phyloP scores from a whole-genome alignment of 2,113 vertebrate genomes.

The Chaenocephalus aceratus region DNA sequence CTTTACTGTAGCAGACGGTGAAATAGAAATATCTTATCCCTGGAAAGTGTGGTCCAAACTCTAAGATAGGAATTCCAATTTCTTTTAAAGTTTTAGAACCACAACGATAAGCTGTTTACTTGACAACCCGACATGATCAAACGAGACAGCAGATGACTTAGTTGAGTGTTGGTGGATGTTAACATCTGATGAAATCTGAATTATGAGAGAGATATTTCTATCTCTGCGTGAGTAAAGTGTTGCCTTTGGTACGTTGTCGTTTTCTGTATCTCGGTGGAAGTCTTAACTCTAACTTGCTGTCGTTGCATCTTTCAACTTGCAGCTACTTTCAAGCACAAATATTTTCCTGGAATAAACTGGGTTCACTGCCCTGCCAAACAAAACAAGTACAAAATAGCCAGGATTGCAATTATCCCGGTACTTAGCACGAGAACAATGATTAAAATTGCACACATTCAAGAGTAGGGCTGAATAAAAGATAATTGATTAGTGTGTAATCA shows the following conservation, averaged over 20 bases:
- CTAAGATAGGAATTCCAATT: conserved; percentile 17
- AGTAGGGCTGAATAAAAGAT: neutral
- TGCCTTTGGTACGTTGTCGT: conserved; percentile 21
- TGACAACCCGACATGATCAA: conserved; percentile 26
- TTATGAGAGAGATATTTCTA: neutral
- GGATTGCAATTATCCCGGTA: conserved; percentile 1
- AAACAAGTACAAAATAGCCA: conserved; percentile 2
- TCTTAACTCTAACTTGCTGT: conserved; percentile 38
- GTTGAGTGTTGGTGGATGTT: conserved; percentile 2
- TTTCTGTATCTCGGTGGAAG: conserved; percentile 13
- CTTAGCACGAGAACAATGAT: conserved; percentile 22
- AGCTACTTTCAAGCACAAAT: conserved; percentile 55
- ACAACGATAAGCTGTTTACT: conserved; percentile 25
- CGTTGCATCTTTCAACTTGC: conserved; percentile 39
- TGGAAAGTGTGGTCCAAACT: conserved; percentile 20
- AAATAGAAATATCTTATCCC: conserved; percentile 17
- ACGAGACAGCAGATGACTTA: conserved; percentile 11
- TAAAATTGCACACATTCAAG: conserved; percentile 33
- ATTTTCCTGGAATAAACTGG: conserved; percentile 62
- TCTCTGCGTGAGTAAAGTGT: conserved; percentile 21
- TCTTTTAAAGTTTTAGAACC: conserved; percentile 22
- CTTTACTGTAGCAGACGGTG: conserved; percentile 18
- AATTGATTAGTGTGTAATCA: conserved; percentile 51
- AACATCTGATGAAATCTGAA: conserved; percentile 37
- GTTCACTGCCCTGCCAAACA: neutral